A percentile compares a stretch with the other conserved stretches of the same genome.
These are phyloP conservation scores for Ormyrus pomaceus DNA, from an alignment of 2,888 invertebrate species.

Conservation along the genomic window DNA sequence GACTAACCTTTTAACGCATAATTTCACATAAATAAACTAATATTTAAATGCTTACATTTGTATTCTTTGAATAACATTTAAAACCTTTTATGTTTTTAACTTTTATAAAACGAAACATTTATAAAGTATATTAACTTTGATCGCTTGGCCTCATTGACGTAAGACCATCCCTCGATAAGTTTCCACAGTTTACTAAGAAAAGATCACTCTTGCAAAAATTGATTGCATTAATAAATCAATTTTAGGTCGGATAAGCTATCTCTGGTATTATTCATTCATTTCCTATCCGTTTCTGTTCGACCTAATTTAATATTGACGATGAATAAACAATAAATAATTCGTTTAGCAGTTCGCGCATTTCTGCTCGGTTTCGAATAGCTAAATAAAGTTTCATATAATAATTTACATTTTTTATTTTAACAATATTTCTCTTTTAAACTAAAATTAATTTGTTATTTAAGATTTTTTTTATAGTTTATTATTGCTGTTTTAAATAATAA, in stretches of 20 bases:
- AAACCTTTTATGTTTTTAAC: no score
- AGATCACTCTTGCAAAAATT: not conserved
- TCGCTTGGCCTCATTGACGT: slow-evolving; percentile 21
- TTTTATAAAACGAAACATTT: no score
- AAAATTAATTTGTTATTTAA: no score
- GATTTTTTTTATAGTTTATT: no score
- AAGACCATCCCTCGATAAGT: not conserved
- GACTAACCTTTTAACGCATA: no score
- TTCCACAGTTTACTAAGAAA: not conserved
- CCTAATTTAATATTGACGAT: not conserved
- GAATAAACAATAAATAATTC: not conserved
- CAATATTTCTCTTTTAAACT: no score
- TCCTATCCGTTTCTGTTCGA: not conserved
- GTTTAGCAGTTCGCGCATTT: not conserved
- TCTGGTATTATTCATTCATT: not conserved
- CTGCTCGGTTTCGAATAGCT: not conserved
- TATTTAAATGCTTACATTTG: no score
- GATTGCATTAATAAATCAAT: slow-evolving; percentile 15
- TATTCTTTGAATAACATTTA: no score
- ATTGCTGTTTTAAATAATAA: no score
- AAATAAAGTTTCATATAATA: not conserved
- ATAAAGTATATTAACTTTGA: not conserved
- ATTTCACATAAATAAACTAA: no score
- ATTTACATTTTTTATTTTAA: no score
- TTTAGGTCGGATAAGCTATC: slow-evolving; percentile 19